Percentiles rank a stretch among this genome's conserved stretches.
Conservation (phyloP, 1,140 invertebrate species). For the Aphis craccivora region DNA sequence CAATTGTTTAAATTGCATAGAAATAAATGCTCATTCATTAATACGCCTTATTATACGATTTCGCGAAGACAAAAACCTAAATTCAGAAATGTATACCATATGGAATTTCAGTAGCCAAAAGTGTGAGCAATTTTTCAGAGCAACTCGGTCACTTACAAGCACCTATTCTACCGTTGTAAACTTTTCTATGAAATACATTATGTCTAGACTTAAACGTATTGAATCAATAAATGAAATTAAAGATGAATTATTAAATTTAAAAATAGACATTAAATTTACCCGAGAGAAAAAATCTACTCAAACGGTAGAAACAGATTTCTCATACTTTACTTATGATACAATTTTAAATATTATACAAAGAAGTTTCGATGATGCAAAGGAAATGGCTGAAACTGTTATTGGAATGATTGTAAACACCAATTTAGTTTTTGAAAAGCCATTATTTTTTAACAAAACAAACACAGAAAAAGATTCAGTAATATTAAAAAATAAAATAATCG, state of each 20-base stretch:
- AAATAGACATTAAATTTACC: not conserved
- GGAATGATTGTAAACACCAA: not conserved
- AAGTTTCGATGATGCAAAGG: not conserved
- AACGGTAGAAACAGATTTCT: not conserved
- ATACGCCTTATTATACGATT: not conserved
- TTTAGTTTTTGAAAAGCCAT: not conserved
- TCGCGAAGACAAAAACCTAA: not conserved
- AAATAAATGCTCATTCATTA: not conserved
- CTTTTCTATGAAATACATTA: slow-evolving; percentile 1
- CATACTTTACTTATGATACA: not conserved
- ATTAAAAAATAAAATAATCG: not conserved
- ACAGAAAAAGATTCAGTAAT: not conserved
- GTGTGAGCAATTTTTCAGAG: slow-evolving; percentile 1
- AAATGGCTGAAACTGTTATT: not conserved
- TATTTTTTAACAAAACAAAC: slow-evolving; percentile 22
- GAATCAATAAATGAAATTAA: not conserved
- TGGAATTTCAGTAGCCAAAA: not conserved
- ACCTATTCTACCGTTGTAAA: not conserved
- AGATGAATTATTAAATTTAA: not conserved
- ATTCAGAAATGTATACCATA: not conserved
- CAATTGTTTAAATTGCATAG: not conserved
- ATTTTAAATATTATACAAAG: slow-evolving; percentile 13
- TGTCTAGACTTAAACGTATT: not conserved
- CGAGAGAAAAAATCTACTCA: not conserved
- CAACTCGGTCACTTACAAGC: not conserved